Percentiles rank a stretch among this genome's conserved stretches.
These are phyloP conservation scores for Bombus ignitus DNA, from an alignment of 1,140 invertebrate genomes.

Conservation along the genomic window DNA sequence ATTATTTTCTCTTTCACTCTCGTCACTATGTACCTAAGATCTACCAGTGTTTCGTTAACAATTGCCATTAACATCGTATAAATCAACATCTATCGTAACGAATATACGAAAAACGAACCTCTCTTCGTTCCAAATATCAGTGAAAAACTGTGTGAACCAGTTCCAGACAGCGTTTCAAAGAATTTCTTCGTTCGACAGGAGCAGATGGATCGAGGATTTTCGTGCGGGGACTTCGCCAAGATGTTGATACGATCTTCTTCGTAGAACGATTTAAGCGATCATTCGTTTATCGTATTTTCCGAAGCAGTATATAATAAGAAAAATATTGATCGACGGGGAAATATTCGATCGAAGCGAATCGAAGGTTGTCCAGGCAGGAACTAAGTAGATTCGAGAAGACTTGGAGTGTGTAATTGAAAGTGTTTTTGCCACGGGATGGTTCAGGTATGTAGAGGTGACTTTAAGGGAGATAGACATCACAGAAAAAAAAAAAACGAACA, in stretches of 20 bases:
- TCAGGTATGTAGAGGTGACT: not conserved
- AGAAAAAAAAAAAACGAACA: not conserved
- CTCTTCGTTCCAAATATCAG: no score
- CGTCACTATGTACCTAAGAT: no score
- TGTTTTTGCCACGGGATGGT: no score
- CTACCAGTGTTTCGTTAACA: no score
- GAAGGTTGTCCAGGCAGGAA: not conserved
- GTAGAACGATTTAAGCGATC: not conserved
- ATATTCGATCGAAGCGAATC: not conserved
- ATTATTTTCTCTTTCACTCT: no score
- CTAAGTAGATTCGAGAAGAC: not conserved
- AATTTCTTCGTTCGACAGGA: not conserved
- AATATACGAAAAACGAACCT: not conserved
- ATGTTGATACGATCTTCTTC: not conserved
- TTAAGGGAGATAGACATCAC: not conserved
- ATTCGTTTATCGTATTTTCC: not conserved
- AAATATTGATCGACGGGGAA: not conserved
- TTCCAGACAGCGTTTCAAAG: not conserved
- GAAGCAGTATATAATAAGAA: not conserved
- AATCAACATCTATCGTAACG: no score
- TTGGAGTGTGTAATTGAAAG: not conserved
- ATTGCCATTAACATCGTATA: no score
- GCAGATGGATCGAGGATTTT: not conserved
- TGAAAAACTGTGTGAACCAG: constrained; percentile 7
- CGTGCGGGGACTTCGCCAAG: not conserved